These are phyloP conservation scores for Rhabdophis nuchalis DNA, from an alignment of 2,797 vertebrate genomes.

Conservation along the genomic window DNA sequence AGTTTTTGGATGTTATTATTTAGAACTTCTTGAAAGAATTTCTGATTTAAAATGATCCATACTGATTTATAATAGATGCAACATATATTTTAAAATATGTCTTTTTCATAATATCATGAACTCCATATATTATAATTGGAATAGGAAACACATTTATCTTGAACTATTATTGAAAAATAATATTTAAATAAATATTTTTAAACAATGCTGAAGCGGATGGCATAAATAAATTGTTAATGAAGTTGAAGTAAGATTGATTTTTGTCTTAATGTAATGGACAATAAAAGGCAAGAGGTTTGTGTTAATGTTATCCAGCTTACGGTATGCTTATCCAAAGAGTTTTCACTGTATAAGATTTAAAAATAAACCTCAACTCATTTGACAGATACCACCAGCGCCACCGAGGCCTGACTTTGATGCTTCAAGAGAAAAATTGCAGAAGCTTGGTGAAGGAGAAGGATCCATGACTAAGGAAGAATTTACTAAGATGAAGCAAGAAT, in stretches of 20 bases:
- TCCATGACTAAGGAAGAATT: constrained; percentile 99
- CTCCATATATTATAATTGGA: constrained; percentile 32
- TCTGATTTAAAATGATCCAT: neutral
- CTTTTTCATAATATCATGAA: neutral
- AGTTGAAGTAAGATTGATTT: constrained; percentile 16
- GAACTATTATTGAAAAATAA: constrained; percentile 21
- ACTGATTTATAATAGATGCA: neutral
- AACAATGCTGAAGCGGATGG: neutral
- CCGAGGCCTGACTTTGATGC: constrained; percentile 97
- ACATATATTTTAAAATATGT: neutral
- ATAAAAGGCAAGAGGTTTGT: constrained; percentile 12
- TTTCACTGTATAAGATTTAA: constrained; percentile 38
- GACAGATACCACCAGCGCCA: constrained; percentile 92
- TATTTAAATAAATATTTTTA: neutral
- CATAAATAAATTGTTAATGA: constrained; percentile 18
- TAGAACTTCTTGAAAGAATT: neutral
- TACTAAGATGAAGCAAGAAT: constrained; percentile 99
- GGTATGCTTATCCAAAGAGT: constrained; percentile 26
- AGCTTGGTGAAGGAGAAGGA: constrained; percentile 95
- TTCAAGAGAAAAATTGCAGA: constrained; percentile 96
- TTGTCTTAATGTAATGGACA: constrained; percentile 1
- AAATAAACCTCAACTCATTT: constrained; percentile 45
- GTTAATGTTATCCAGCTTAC: constrained; percentile 14
- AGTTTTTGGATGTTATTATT: neutral
- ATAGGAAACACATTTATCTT: constrained; percentile 14